Percentiles rank a stretch among this genome's conserved stretches.
Conservation (phyloP, 1,140 invertebrate genomes). For the Neuroterus valhalla region DNA sequence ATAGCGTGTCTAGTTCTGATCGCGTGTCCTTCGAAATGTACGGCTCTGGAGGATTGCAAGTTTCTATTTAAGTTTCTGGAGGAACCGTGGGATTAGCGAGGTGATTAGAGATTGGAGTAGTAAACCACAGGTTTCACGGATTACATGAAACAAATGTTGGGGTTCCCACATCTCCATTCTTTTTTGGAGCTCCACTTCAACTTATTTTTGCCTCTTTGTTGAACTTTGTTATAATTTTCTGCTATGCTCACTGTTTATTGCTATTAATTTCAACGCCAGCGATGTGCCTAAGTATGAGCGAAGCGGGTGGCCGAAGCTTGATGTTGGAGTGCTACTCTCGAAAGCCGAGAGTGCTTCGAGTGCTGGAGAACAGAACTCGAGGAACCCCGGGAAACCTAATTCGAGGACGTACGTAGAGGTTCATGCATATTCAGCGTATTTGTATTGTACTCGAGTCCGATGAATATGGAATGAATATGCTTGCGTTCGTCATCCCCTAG, state of each 20-base stretch:
- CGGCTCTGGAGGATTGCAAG: constrained; percentile 19
- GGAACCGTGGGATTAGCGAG: constrained; percentile 16
- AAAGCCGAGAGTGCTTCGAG: constrained; percentile 58
- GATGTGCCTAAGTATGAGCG: constrained; percentile 14
- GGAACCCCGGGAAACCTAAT: constrained; percentile 66
- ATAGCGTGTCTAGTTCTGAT: constrained; percentile 24
- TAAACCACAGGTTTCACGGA: not conserved
- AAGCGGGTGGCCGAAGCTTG: constrained; percentile 47
- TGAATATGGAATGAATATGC: constrained; percentile 54
- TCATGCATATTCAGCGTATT: constrained; percentile 73
- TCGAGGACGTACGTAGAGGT: constrained; percentile 64
- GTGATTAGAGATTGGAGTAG: not conserved
- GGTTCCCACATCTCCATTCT: no score
- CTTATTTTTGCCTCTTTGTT: no score
- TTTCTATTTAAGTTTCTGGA: constrained; percentile 29
- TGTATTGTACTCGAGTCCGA: constrained; percentile 63
- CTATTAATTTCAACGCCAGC: not conserved
- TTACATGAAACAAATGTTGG: no score
- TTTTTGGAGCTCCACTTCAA: no score
- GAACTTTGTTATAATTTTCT: no score
- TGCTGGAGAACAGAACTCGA: constrained; percentile 59
- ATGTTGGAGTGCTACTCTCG: constrained; percentile 53
- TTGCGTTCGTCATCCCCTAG: constrained; percentile 31
- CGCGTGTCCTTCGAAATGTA: constrained; percentile 28
- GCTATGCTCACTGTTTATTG: not conserved